A percentile compares a stretch with the other conserved stretches of the same genome.
These are phyloP conservation scores for Nicator chloris DNA, from an alignment of 2,113 vertebrate species.

Conservation along the genomic window DNA sequence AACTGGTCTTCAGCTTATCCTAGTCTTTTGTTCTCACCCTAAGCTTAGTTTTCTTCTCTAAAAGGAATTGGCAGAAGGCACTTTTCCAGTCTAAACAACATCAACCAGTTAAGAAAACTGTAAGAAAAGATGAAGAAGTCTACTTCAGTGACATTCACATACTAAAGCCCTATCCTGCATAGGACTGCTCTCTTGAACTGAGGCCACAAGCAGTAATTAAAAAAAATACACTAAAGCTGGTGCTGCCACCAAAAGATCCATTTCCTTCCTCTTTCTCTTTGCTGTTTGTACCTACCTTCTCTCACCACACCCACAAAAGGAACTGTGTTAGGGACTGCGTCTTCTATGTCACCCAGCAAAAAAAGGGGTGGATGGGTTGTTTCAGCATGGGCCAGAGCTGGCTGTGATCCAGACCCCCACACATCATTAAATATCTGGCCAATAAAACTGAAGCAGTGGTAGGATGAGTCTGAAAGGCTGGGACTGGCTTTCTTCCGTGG, in stretches of 20 bases:
- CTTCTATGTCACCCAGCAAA: not conserved
- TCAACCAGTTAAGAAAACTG: not conserved
- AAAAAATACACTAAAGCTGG: not conserved
- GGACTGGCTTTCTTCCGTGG: not conserved
- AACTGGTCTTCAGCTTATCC: not conserved
- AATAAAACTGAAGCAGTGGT: not conserved
- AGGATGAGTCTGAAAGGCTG: not conserved
- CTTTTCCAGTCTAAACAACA: not conserved
- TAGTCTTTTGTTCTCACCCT: not conserved
- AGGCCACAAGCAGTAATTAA: not conserved
- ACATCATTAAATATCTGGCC: not conserved
- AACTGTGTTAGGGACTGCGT: not conserved
- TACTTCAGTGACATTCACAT: not conserved
- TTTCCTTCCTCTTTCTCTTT: not conserved
- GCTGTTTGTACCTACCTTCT: not conserved
- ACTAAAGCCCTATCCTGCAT: not conserved
- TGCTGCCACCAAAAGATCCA: not conserved
- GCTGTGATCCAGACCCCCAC: not conserved
- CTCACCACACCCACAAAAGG: not conserved
- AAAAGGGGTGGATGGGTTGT: too few species aligned
- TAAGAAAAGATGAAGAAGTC: not conserved
- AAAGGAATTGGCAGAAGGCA: not conserved
- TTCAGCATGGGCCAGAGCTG: fast-evolving
- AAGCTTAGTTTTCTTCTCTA: not conserved
- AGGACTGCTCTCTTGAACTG: not conserved